phyloP scores from a whole-genome alignment of 1,140 invertebrate genomes.

The Hyposmocoma kahamanoa region DNA sequence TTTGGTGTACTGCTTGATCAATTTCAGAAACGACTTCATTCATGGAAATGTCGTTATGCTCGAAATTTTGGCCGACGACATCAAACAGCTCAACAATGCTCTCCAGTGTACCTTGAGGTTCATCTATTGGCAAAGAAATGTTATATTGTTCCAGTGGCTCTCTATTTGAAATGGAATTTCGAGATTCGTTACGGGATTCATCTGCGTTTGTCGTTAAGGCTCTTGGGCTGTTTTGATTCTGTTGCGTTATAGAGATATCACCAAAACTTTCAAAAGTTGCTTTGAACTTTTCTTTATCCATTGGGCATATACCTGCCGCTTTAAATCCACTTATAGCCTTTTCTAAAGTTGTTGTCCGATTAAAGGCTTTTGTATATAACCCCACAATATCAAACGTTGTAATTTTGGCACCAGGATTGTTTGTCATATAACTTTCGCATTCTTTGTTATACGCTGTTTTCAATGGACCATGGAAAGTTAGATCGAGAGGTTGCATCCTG shows the following conservation, averaged over 20 bases:
- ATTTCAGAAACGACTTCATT: no score
- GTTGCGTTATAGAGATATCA: not conserved
- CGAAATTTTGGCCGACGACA: no score
- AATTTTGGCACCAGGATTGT: not conserved
- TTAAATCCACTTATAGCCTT: not conserved
- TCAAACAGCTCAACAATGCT: no score
- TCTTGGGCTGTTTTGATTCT: not conserved
- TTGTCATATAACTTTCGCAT: not conserved
- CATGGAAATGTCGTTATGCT: no score
- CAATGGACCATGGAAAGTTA: not conserved
- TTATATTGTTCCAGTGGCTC: no score
- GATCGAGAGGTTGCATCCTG: not conserved
- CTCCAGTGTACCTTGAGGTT: no score
- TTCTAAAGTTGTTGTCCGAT: not conserved
- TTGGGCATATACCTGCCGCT: not conserved
- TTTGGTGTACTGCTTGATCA: no score
- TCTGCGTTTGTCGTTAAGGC: not conserved
- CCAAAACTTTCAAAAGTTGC: no score
- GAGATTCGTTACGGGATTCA: not conserved
- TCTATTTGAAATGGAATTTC: no score
- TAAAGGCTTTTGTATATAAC: not conserved
- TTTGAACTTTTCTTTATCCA: not conserved
- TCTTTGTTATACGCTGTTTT: constrained; percentile 1
- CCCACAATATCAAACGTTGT: not conserved
- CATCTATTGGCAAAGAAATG: no score